These are phyloP conservation scores for Morone chrysops DNA, from an alignment of 2,113 vertebrate genomes.

Conservation along the genomic window DNA sequence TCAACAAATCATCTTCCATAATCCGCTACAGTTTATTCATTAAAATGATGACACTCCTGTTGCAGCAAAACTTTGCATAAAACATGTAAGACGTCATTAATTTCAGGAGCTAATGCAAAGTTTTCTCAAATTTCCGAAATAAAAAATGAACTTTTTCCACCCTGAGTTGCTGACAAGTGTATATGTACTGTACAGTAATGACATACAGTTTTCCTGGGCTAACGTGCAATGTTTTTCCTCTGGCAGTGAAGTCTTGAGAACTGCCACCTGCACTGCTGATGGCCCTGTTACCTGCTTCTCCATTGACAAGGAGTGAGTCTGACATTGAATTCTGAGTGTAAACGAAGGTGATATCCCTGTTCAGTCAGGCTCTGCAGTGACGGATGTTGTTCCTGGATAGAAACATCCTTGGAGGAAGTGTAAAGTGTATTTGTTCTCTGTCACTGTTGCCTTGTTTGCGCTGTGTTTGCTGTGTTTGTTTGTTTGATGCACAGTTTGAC, in stretches of 20 bases:
- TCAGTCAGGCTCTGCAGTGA: neutral
- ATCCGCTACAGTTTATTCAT: neutral
- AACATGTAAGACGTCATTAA: neutral
- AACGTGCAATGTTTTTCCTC: conserved; percentile 19
- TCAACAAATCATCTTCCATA: neutral
- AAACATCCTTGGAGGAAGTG: neutral
- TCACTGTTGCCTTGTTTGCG: neutral
- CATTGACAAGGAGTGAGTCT: conserved; percentile 87
- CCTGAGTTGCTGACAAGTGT: neutral
- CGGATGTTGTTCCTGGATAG: neutral
- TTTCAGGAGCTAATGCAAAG: neutral
- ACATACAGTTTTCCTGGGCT: neutral
- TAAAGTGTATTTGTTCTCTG: neutral
- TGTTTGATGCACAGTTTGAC: neutral
- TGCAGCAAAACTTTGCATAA: too few relatives aligned
- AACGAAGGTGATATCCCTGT: neutral
- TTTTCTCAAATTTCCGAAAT: neutral
- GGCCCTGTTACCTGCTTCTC: conserved; percentile 86
- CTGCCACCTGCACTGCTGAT: conserved; percentile 85
- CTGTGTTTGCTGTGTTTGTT: neutral
- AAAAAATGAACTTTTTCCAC: neutral
- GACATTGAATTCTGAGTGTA: conserved; percentile 7
- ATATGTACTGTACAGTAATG: neutral
- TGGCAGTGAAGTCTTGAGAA: conserved; percentile 83
- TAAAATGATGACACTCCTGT: neutral